Evolutionary conservation across 2,888 invertebrate genomes (phyloP), one percentile per base, ranked within the genome.

Genomic region (Drosophila mimetica): DNA sequence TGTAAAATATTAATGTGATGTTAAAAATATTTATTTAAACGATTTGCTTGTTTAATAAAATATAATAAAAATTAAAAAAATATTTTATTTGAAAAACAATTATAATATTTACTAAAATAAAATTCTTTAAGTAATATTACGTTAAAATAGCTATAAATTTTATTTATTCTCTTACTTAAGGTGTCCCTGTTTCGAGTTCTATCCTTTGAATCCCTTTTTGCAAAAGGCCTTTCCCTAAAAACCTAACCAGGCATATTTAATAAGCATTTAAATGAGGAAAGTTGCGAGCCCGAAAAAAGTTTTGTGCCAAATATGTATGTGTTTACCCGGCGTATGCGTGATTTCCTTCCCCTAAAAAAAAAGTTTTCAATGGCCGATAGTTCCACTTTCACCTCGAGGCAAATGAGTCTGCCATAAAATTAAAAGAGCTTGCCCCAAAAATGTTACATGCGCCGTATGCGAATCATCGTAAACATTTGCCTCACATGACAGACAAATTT

Each of bases 251-350:
- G 58, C 77, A 66, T 71, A 84, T 80, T 88, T 77, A 86, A 84
- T 86, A 84, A 84, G 74, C 86, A 80, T 81, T 77, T 65, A 86
- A 84, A 84, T 88, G 88, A 69, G 65, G 57, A 79, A 88, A 83
- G 86, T 83, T 83, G 66, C n/a, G 16, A 3, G 48, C 36, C 58
- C 22, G 11, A 41, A 47, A 70, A 67, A 60, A 61, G 30, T 46
- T 51, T 14, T 16, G 22, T 75, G 75, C 42, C 64, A 44, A 53
- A 71, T 75, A 64, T 39, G n/a, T 59, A 67, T 67, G 59, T 65
- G 61, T 65, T 74, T 59, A 51, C 72, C 53, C 51, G 60, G 54
- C 67, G 71, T 48, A 86, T 79, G 71, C 75, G 57, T 76, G 64
- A 79, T 82, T 86, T 76, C 20, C 34, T 42, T 36, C 11, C n/a